phyloP scores from a whole-genome alignment of 2,797 vertebrate genomes.

The Darevskia mixta region DNA sequence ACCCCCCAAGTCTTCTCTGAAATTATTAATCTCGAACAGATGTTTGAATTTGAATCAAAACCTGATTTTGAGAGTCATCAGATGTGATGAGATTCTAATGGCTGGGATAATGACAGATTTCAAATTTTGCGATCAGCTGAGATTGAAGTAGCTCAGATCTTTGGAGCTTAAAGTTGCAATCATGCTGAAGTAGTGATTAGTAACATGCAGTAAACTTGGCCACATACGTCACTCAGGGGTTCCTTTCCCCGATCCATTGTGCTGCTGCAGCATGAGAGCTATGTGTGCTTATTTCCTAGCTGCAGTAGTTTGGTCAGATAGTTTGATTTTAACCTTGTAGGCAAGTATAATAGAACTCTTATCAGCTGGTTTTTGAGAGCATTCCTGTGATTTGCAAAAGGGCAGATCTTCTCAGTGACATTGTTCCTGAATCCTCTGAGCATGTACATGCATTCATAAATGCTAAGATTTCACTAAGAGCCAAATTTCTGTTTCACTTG shows the following conservation, averaged over 20 bases:
- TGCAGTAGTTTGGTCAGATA: background rate
- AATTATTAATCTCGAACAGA: background rate
- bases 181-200: background rate
- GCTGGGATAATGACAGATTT: background rate
- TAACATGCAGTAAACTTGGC: background rate
- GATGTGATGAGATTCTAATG: background rate
- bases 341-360: constrained; percentile 27
- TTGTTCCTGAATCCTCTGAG: background rate
- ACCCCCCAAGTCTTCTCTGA: background rate
- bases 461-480: background rate
- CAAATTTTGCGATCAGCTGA: background rate
- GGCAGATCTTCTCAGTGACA: background rate
- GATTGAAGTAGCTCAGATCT: background rate
- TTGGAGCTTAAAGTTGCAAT: background rate
- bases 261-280: too few relatives aligned
- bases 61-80: background rate
- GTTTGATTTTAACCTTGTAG: constrained; percentile 42
- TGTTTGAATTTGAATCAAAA: background rate
- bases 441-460: background rate
- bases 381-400: background rate
- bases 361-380: constrained; percentile 53
- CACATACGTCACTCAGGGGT: background rate
- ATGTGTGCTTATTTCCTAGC: background rate
- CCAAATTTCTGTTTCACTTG: constrained; percentile 19
- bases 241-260: background rate